These are phyloP conservation scores for Pygoscelis antarcticus DNA, from an alignment of 2,113 vertebrate species.

Conservation along the genomic window DNA sequence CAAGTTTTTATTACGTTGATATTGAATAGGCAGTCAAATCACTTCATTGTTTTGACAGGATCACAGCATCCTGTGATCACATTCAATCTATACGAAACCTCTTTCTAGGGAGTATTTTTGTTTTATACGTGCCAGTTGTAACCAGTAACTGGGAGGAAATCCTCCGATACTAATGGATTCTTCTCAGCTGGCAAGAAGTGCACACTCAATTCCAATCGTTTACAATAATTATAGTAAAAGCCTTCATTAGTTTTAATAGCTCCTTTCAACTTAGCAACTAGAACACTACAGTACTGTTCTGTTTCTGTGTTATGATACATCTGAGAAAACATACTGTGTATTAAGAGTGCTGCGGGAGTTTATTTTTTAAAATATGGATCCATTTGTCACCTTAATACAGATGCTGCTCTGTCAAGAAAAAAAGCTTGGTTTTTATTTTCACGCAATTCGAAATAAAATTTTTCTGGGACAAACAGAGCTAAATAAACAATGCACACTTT, in stretches of 20 bases:
- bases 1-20: not conserved
- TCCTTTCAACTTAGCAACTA: constrained; percentile 17
- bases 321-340: constrained; percentile 16
- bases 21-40: not conserved
- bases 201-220: not conserved
- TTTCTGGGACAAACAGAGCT: not conserved
- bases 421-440: not conserved
- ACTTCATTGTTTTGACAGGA: constrained; percentile 31
- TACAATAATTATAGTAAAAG: constrained; percentile 47
- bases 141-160: constrained; percentile 35
- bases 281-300: not conserved
- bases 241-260: constrained; percentile 46
- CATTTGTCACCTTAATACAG: constrained; percentile 1
- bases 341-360: not conserved
- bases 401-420: not conserved
- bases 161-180: constrained; percentile 7
- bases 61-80: not conserved
- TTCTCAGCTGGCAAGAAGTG: constrained; percentile 35
- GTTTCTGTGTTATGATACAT: constrained; percentile 33
- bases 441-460: not conserved
- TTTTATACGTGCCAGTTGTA: not conserved
- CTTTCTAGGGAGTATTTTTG: not conserved
- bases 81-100: not conserved
- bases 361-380: not conserved
- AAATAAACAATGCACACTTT: not conserved